phyloP scores from a whole-genome alignment of 2,797 vertebrate species.

The Gambusia yucatana region DNA sequence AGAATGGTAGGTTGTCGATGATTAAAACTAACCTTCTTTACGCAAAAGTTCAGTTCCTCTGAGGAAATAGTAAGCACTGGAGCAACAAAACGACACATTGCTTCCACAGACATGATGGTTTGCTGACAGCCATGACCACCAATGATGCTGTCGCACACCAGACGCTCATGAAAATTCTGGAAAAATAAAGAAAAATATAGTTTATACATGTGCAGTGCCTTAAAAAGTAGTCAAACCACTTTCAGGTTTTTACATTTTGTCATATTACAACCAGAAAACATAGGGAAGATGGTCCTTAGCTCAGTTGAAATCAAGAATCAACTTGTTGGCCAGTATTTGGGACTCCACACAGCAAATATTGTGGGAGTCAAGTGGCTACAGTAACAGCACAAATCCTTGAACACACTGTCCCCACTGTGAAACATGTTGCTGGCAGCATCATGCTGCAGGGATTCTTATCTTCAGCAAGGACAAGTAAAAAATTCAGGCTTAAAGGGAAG shows the following conservation, averaged over 20 bases:
- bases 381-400: background rate
- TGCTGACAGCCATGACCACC: constrained; percentile 66
- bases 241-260: background rate
- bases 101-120: constrained; percentile 81
- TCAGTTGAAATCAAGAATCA: too few species aligned
- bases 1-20: background rate
- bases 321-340: too few species aligned
- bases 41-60: constrained; percentile 81
- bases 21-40: constrained; percentile 82
- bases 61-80: constrained; percentile 83
- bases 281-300: background rate
- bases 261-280: background rate
- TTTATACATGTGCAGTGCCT: background rate
- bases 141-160: constrained; percentile 84
- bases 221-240: background rate
- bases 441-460: background rate
- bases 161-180: constrained; percentile 83
- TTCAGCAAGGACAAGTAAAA: background rate
- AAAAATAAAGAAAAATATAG: constrained; percentile 8
- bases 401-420: background rate
- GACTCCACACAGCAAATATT: too few species aligned
- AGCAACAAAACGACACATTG: constrained; percentile 85
- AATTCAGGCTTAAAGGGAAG: background rate
- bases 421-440: background rate
- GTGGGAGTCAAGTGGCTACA: background rate